A percentile compares a stretch with the other conserved stretches of the same genome.
phyloP scores from a whole-genome alignment of 1,140 invertebrate species.

The Pollicipes pollicipes region DNA sequence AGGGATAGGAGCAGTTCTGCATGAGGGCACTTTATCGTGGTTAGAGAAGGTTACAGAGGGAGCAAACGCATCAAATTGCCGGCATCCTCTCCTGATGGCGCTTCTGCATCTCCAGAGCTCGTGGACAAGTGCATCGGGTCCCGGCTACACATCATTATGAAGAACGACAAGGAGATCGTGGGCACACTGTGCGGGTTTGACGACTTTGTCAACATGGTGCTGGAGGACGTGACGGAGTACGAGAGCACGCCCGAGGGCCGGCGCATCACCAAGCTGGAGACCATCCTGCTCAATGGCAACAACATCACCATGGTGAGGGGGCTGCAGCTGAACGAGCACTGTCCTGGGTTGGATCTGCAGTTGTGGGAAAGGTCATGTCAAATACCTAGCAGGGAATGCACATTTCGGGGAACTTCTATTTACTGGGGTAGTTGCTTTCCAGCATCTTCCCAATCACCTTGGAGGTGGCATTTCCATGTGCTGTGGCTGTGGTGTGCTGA shows the following conservation, averaged over 20 bases:
- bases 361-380: too few relatives aligned
- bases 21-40: too few relatives aligned
- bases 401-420: constrained; percentile 12
- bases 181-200: constrained; percentile 95
- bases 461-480: background rate
- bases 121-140: constrained; percentile 99
- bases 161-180: constrained; percentile 98
- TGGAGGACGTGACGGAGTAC: constrained; percentile 83
- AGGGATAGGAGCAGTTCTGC: too few relatives aligned
- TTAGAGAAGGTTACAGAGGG: too few relatives aligned
- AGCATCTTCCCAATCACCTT: background rate
- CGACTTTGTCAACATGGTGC: constrained; percentile 95
- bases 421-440: background rate
- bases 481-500: constrained; percentile 3
- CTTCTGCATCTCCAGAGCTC: too few relatives aligned
- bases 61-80: too few relatives aligned
- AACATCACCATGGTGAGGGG: constrained; percentile 88
- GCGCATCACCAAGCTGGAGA: constrained; percentile 88
- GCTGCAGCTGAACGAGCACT: too few relatives aligned
- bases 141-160: constrained; percentile 98
- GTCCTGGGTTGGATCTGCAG: too few relatives aligned
- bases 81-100: too few relatives aligned
- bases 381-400: background rate
- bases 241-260: constrained; percentile 93
- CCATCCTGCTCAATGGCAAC: constrained; percentile 96